These are phyloP conservation scores for Nasonia oneida DNA, from an alignment of 2,888 invertebrate species.

Conservation along the genomic window DNA sequence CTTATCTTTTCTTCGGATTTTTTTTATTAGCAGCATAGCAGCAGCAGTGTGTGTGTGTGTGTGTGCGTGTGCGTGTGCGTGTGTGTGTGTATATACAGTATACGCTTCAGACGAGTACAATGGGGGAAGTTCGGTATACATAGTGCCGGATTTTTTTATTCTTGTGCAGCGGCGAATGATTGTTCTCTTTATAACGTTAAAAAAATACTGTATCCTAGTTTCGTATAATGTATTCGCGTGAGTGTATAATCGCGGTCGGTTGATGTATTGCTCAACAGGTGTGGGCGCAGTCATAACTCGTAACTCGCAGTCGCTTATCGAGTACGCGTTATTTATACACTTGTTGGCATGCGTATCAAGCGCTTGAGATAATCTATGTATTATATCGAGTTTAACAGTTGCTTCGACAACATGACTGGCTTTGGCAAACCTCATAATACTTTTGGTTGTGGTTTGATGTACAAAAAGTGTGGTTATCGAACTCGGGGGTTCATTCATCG, in stretches of 20 bases:
- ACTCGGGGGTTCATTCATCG: neutral
- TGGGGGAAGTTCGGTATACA: constrained; percentile 6
- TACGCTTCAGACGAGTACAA: neutral
- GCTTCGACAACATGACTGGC: neutral
- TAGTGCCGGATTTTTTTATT: neutral
- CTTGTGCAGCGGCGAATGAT: neutral
- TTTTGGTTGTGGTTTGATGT: neutral
- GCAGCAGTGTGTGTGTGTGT: neutral
- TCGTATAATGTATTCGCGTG: neutral
- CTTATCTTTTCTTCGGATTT: neutral
- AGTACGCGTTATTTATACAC: neutral
- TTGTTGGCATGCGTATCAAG: neutral
- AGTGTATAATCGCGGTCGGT: neutral
- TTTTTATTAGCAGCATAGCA: neutral
- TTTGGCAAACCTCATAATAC: constrained; percentile 27
- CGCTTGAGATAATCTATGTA: neutral
- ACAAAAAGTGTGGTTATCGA: neutral
- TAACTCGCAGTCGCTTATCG: neutral
- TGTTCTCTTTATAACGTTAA: neutral
- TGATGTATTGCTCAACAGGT: neutral
- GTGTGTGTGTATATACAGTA: neutral
- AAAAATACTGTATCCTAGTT: constrained; percentile 17
- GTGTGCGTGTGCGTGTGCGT: no score
- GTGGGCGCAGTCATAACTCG: neutral
- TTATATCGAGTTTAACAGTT: neutral